A percentile compares a stretch with the other conserved stretches of the same genome.
Evolutionary conservation across 2,113 vertebrate genomes (phyloP).

Genomic region (Jacana jacana): DNA sequence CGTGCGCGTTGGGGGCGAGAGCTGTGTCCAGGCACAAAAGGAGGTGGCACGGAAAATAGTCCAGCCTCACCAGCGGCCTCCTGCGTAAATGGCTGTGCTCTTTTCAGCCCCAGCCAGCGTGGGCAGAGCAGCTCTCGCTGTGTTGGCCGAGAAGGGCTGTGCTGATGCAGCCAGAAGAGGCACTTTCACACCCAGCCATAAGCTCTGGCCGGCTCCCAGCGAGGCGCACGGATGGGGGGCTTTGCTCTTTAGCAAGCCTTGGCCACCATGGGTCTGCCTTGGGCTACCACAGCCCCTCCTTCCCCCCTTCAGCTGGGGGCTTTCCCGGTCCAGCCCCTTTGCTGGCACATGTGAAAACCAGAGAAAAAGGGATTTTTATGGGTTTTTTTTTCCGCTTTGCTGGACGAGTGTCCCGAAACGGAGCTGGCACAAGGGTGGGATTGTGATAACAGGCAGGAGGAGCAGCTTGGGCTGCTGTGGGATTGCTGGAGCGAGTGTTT

Average conservation of each 20-base stretch:
- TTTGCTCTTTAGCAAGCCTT: neutral
- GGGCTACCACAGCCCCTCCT: neutral
- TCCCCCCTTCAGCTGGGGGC: neutral
- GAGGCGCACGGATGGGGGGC: fast-evolving
- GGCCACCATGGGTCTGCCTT: fast-evolving
- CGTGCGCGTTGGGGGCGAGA: fast-evolving
- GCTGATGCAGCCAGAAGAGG: neutral
- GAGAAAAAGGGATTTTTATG: neutral
- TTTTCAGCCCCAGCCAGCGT: neutral
- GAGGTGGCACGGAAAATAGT: neutral
- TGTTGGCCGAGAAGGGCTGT: neutral
- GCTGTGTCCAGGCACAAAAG: neutral
- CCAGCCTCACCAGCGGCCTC: neutral
- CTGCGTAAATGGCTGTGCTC: neutral
- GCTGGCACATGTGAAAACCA: neutral
- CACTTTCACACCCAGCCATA: neutral
- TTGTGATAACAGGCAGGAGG: neutral
- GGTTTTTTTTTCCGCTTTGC: neutral
- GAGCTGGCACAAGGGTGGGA: neutral
- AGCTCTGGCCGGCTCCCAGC: neutral
- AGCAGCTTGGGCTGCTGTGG: neutral
- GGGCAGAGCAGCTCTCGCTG: neutral
- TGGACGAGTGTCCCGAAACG: neutral
- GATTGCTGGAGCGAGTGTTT: neutral
- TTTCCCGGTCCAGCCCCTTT: neutral